A percentile compares a stretch with the other conserved stretches of the same genome.
These are phyloP conservation scores for Heterodera filipjevi DNA, from an alignment of 2,888 invertebrate species.

Conservation along the genomic window DNA sequence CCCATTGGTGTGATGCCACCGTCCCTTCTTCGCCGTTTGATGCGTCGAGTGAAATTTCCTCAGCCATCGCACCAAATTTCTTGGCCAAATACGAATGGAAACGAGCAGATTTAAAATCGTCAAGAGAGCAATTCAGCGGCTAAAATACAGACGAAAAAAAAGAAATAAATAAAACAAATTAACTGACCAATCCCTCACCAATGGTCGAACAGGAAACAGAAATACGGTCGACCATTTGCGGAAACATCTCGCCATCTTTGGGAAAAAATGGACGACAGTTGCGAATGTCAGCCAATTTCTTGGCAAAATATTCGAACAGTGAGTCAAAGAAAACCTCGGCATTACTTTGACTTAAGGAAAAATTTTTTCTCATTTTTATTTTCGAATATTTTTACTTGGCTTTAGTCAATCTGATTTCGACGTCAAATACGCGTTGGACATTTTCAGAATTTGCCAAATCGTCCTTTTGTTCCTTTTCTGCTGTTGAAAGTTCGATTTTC, in stretches of 20 bases:
- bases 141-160: neutral
- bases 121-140: neutral
- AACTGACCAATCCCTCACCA: neutral
- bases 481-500: neutral
- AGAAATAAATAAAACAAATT: neutral
- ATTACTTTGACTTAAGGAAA: neutral
- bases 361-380: neutral
- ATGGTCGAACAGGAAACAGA: neutral
- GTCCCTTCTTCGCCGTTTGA: conserved; percentile 38
- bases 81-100: conserved; percentile 45
- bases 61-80: conserved; percentile 47
- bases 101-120: neutral
- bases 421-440: neutral
- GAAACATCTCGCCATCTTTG: neutral
- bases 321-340: neutral
- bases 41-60: conserved; percentile 42
- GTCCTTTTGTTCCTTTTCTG: neutral
- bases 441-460: neutral
- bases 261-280: conserved; percentile 3
- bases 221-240: neutral
- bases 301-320: neutral
- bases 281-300: neutral
- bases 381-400: neutral
- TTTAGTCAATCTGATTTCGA: neutral
- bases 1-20: conserved; percentile 71